These are phyloP conservation scores for Tympanoctomys barrerae DNA, from an alignment of 2,797 vertebrate species.

Conservation along the genomic window DNA sequence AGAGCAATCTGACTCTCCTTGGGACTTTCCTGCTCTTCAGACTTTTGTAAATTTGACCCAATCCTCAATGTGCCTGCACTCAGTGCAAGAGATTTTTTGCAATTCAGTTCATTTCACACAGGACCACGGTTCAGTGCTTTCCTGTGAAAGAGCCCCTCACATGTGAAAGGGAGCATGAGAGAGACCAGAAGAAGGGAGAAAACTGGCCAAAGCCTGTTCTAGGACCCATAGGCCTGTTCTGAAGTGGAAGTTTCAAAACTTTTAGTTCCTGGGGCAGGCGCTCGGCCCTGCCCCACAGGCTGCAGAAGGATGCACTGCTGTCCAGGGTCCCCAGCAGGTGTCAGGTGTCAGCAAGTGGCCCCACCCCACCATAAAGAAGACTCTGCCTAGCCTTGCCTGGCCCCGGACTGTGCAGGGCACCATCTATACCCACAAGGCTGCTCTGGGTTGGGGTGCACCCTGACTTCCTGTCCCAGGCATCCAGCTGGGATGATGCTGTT, in stretches of 20 bases:
- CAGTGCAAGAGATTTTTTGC: not conserved
- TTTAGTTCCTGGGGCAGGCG: not conserved
- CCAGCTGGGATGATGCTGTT: not conserved
- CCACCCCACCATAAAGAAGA: not conserved
- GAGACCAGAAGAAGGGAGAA: not conserved
- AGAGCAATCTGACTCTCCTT: not conserved
- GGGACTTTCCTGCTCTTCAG: slow-evolving; percentile 9
- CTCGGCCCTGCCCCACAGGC: too few relatives aligned
- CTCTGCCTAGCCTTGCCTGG: not conserved
- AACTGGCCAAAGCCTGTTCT: not conserved
- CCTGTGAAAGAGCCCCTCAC: not conserved
- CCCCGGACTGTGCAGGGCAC: not conserved
- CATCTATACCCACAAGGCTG: not conserved
- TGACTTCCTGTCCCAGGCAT: not conserved
- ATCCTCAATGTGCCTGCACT: not conserved
- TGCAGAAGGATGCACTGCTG: not conserved
- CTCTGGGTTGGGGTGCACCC: not conserved
- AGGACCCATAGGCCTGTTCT: not conserved
- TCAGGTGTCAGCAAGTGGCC: not conserved
- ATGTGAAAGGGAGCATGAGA: not conserved
- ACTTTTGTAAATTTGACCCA: not conserved
- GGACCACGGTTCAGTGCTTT: not conserved
- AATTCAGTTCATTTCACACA: not conserved
- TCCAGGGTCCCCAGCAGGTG: not conserved
- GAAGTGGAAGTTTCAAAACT: not conserved